A percentile compares a stretch with the other conserved stretches of the same genome.
Evolutionary conservation across 2,888 invertebrate species (phyloP).

Genomic region (Buathra laborator): DNA sequence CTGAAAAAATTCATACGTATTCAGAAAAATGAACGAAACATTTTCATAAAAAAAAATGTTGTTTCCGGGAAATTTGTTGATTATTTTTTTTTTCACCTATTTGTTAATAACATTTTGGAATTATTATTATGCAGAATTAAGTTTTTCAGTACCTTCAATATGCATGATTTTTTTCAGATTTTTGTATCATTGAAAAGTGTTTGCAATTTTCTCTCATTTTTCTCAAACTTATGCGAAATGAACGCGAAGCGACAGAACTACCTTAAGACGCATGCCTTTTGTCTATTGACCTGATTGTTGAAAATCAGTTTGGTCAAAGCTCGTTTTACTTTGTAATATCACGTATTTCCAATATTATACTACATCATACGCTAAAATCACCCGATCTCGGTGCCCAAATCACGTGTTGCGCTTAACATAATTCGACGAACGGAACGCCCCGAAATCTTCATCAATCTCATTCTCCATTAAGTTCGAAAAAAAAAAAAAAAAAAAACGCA

Average conservation of each 20-base stretch:
- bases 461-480: neutral
- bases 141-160: too few species aligned
- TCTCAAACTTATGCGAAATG: too few species aligned
- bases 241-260: neutral
- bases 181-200: too few species aligned
- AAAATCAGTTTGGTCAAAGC: slow-evolving; percentile 53
- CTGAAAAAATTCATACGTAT: too few species aligned
- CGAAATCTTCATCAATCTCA: slow-evolving; percentile 14
- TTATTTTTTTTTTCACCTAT: too few species aligned
- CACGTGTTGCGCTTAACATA: slow-evolving; percentile 76
- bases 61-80: too few species aligned
- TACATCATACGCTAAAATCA: slow-evolving; percentile 78
- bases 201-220: too few species aligned
- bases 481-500: neutral
- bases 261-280: slow-evolving; percentile 47
- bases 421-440: slow-evolving; percentile 6
- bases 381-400: slow-evolving; percentile 77
- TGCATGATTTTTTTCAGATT: too few species aligned
- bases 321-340: slow-evolving; percentile 70
- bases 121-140: too few species aligned
- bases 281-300: slow-evolving; percentile 33
- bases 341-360: slow-evolving; percentile 74
- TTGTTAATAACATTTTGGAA: too few species aligned
- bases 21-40: too few species aligned
- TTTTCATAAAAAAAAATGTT: too few species aligned